Base-by-base conservation (phyloP, 2,888 invertebrate genomes). In the Rhimphoctona megacephalus region DNA sequence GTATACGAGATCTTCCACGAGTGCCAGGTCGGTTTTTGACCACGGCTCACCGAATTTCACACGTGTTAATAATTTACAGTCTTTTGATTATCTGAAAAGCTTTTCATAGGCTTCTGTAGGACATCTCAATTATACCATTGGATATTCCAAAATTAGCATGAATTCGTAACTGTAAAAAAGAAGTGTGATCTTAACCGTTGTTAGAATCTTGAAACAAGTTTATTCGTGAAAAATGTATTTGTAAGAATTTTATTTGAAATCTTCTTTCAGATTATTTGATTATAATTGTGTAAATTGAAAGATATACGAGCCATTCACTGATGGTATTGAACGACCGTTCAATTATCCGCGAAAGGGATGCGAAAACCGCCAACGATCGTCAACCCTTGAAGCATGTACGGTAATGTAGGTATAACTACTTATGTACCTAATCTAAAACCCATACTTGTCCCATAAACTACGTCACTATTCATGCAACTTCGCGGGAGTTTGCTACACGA, bases 371-470 rank as follows among this genome's bases (percentile, higher is more conserved):
- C 82, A 70, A 87, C 57, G 74, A 85, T 72, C 76, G 43, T 57
- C 64, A 57, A 22, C 76, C 66, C 66, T 49, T 76, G 49, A 67
- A 69, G 54, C 52, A 77, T 46, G 30, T 39, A 25, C 52, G 22
- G 7, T 4, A 25, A 69, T 67, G 22, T 39, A 39, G 22, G 52
- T 86, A 67, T 86, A 86, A 85, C 70, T 70, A 72, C 82, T 84
- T 78, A 72, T 86, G 87, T 87, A 91, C 89, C 90, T 92, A 92
- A 92, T 93, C 89, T 89, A 92, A 93, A 92, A 90, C 90, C 91
- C 91, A 92, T 92, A 92, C 90, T 90, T 91, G 92, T 93, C 92
- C 90, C 92, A 93, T 93, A 93, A 93, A 93, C 87, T 91, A 90
- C 90, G 89, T 86, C 90, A 88, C 90, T 90, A 93, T 92, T 92